phyloP scores from a whole-genome alignment of 2,888 invertebrate genomes.

The Lithophane socia region DNA sequence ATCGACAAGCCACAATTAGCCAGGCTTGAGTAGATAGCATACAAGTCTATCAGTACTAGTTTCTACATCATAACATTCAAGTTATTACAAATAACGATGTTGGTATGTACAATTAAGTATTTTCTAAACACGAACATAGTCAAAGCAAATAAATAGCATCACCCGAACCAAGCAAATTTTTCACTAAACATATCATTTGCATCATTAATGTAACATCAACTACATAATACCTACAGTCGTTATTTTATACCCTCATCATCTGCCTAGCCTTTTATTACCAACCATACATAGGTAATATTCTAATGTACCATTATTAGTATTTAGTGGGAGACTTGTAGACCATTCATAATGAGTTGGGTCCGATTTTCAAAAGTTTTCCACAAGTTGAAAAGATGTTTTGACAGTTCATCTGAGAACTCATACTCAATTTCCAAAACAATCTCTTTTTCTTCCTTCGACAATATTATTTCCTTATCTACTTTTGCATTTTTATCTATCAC shows the following conservation, averaged over 20 bases:
- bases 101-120: conserved; percentile 11
- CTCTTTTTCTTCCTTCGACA: neutral
- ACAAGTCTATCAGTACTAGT: neutral
- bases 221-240: neutral
- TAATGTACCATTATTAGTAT: neutral
- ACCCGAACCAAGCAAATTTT: conserved; percentile 1
- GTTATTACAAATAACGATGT: conserved; percentile 20
- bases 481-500: neutral
- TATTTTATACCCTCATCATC: neutral
- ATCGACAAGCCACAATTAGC: neutral
- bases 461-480: no score
- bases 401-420: neutral
- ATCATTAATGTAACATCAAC: neutral
- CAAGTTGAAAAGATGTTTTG: neutral
- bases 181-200: neutral
- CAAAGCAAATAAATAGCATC: conserved; percentile 24
- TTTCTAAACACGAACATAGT: conserved; percentile 66
- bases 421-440: neutral
- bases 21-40: conserved; percentile 2
- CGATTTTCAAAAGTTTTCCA: neutral
- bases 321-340: neutral
- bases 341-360: neutral
- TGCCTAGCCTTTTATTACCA: neutral
- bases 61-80: conserved; percentile 27
- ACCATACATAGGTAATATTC: no score